Evolutionary conservation across 1,140 invertebrate species (phyloP).

Genomic region (Lepidostoma basale): DNA sequence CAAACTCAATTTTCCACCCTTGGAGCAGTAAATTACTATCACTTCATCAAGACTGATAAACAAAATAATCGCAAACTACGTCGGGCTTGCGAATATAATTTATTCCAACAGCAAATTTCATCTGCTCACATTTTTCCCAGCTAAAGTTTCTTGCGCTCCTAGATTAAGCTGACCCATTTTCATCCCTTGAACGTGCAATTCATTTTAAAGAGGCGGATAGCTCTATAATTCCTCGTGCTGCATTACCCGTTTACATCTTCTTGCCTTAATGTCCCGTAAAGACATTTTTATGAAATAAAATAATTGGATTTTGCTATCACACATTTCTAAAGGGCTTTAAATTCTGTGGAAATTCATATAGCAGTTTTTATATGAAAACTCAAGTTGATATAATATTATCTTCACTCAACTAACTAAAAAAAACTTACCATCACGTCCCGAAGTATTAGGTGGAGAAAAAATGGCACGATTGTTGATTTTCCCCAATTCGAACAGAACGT

Average conservation of each 20-base stretch:
- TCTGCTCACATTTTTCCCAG: conserved; percentile 1
- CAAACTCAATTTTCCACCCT: no score
- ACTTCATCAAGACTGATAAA: background rate
- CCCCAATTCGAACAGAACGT: no score
- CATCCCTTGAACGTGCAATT: conserved; percentile 27
- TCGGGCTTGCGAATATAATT: conserved; percentile 4
- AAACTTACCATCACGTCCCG: no score
- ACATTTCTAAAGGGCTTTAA: no score
- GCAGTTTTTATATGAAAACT: no score
- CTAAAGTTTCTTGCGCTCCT: conserved; percentile 17
- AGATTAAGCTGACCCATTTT: conserved; percentile 35
- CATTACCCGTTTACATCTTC: conserved; percentile 1
- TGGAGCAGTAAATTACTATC: no score
- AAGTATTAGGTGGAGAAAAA: no score
- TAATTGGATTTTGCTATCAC: background rate
- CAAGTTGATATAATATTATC: no score
- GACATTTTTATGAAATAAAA: conserved; percentile 5
- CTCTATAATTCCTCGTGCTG: conserved; percentile 27
- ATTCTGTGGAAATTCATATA: no score
- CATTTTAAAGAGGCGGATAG: conserved; percentile 29
- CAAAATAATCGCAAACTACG: conserved; percentile 3
- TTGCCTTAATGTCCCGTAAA: no score
- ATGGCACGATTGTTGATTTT: no score
- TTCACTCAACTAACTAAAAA: no score
- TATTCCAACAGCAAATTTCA: conserved; percentile 21